A percentile compares a stretch with the other conserved stretches of the same genome.
Conservation (phyloP, 35 echinoderm and acorn worm genomes). For the Hemicentrotus pulcherrimus region DNA sequence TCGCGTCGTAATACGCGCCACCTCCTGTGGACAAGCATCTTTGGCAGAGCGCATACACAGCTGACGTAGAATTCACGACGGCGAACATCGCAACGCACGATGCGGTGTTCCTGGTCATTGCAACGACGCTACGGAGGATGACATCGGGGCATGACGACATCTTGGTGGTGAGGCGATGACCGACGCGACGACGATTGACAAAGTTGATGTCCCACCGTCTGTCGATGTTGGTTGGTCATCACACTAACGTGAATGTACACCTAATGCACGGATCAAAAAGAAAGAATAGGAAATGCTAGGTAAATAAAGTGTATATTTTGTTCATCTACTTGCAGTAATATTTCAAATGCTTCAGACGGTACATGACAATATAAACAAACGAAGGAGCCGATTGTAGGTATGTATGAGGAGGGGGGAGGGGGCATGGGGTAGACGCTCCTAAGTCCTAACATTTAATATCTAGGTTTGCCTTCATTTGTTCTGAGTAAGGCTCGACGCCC, state of each 20-base stretch:
- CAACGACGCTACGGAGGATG: background rate
- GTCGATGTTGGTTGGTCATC: background rate
- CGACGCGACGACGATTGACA: background rate
- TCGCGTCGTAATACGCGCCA: too few species aligned
- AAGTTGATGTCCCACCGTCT: background rate
- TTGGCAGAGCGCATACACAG: constrained; percentile 7
- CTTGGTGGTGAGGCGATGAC: background rate
- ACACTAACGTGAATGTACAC: background rate
- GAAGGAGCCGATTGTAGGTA: too few species aligned
- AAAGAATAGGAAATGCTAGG: background rate
- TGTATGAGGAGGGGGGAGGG: background rate
- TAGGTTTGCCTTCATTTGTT: too few species aligned
- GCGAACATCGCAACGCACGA: background rate
- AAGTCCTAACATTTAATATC: too few species aligned
- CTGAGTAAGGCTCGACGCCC: too few species aligned
- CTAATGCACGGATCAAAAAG: background rate
- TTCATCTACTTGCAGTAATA: too few species aligned
- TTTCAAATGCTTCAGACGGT: too few species aligned
- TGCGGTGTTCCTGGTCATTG: background rate
- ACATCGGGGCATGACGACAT: background rate
- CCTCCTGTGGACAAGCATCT: background rate
- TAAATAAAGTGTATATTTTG: too few species aligned
- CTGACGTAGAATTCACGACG: background rate
- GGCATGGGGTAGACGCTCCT: background rate
- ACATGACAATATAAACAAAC: too few species aligned